Percentiles rank a stretch among this genome's conserved stretches.
These are phyloP conservation scores for Poecilia latipinna DNA, from an alignment of 2,113 vertebrate species.

Conservation along the genomic window DNA sequence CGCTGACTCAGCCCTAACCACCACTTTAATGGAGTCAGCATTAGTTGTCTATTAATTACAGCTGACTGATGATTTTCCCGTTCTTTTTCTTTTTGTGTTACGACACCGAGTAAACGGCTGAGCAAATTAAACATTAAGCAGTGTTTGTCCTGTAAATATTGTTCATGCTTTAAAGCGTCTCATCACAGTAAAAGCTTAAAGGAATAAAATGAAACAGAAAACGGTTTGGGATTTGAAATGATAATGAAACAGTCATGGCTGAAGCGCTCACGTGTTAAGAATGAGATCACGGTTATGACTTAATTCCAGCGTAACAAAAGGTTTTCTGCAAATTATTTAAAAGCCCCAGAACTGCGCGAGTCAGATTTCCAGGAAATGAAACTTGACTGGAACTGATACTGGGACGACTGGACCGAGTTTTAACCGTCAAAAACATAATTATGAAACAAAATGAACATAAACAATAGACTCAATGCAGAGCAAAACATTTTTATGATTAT, in stretches of 20 bases:
- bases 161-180: not conserved
- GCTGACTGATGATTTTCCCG: conserved; percentile 53
- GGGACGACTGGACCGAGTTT: not conserved
- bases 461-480: not conserved
- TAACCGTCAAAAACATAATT: not conserved
- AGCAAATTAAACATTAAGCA: conserved; percentile 27
- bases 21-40: conserved; percentile 63
- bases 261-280: not conserved
- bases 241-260: not conserved
- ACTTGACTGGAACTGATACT: not conserved
- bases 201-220: too few species aligned
- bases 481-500: too few species aligned
- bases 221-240: not conserved
- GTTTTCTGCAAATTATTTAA: conserved; percentile 1
- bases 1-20: conserved; percentile 57
- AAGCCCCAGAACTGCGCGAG: conserved; percentile 1
- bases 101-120: conserved; percentile 17
- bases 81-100: conserved; percentile 45
- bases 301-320: not conserved
- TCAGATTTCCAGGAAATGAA: conserved; percentile 26
- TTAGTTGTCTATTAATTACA: conserved; percentile 62
- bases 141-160: conserved; percentile 7
- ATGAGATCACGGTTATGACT: conserved; percentile 12
- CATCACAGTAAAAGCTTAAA: not conserved
- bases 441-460: not conserved